Conservation (phyloP, 2,888 invertebrate genomes). For the Hypena proboscidalis region DNA sequence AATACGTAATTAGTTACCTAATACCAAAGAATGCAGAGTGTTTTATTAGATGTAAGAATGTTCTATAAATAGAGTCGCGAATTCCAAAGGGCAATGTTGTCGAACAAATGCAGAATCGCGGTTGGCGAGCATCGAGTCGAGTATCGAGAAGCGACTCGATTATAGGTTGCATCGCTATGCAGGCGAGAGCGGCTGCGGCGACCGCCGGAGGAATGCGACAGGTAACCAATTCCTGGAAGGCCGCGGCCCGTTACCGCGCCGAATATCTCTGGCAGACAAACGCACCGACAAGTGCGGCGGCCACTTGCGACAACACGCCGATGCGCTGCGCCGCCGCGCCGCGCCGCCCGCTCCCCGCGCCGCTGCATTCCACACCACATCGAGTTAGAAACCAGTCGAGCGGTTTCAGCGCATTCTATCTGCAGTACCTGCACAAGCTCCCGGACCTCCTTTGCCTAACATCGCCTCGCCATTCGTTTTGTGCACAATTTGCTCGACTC, state of each 20-base stretch:
- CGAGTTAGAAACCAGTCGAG: conserved; percentile 82
- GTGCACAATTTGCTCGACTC: conserved; percentile 28
- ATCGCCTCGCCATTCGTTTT: conserved; percentile 39
- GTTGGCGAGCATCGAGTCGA: too few relatives aligned
- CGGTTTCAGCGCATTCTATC: conserved; percentile 70
- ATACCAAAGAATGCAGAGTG: too few relatives aligned
- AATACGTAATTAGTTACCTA: too few relatives aligned
- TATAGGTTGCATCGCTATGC: conserved; percentile 68
- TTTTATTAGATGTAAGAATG: too few relatives aligned
- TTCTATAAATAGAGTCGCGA: conserved; percentile 25
- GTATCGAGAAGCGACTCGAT: conserved; percentile 54
- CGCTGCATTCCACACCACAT: conserved; percentile 80
- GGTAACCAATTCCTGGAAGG: conserved; percentile 85
- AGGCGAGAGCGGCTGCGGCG: conserved; percentile 58
- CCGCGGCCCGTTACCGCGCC: conserved; percentile 84
- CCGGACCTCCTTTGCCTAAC: conserved; percentile 49
- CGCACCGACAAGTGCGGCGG: conserved; percentile 83
- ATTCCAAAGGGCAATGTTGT: conserved; percentile 28
- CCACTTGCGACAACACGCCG: conserved; percentile 83
- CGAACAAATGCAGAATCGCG: too few relatives aligned
- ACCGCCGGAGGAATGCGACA: conserved; percentile 82
- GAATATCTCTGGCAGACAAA: conserved; percentile 84
- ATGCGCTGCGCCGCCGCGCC: conserved; percentile 64
- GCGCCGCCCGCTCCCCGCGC: conserved; percentile 42
- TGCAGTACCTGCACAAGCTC: conserved; percentile 51